Evolutionary conservation across 2,888 invertebrate species (phyloP), one percentile per base, ranked within the genome.

Genomic region (Apamea anceps): DNA sequence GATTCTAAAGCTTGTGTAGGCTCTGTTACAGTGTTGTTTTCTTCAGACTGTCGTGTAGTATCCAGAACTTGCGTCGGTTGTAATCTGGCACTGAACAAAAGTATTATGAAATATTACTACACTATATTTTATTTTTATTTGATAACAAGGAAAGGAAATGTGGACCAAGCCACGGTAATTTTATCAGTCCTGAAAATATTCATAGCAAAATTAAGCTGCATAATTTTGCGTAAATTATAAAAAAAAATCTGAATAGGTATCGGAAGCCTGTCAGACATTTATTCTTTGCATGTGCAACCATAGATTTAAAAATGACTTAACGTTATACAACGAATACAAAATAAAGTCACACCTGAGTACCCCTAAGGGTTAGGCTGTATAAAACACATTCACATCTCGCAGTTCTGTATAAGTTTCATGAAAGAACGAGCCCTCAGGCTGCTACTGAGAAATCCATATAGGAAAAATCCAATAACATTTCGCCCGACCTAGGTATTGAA

Each of bases 11-110:
- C 45, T 48, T 85, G 66, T n/a, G 81, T 77, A 7, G 75, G 66
- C 85, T 84, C 77, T 67, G 80, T 48, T 79, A 79, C 65, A 45
- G 80, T 73, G 72, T 85, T 60, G 72, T 90, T 79, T 57, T 81
- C 88, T 57, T 87, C 89, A 18, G 91, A 85, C 65, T 86, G 86
- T 62, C 88, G 89, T 10, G 92, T 89, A 13, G 78, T 82, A 32
- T 92, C 90, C 13, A 89, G 51, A 0, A 82, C 83, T 81, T 94
- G 94, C 6, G 91, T 90, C 82, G 93, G 93, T 2, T 87, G 86
- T 62, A 93, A 76, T 84, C 95, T 95, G 93, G 91, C 95, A 95
- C 93, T 94, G 85, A 75, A 79, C 1, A 51, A 72, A 68, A 25
- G 77, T 65, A 42, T 15, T 57, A 66, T 75, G 1, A 62, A 28